phyloP scores from a whole-genome alignment of 2,113 vertebrate genomes.

The Zosterops lateralis region DNA sequence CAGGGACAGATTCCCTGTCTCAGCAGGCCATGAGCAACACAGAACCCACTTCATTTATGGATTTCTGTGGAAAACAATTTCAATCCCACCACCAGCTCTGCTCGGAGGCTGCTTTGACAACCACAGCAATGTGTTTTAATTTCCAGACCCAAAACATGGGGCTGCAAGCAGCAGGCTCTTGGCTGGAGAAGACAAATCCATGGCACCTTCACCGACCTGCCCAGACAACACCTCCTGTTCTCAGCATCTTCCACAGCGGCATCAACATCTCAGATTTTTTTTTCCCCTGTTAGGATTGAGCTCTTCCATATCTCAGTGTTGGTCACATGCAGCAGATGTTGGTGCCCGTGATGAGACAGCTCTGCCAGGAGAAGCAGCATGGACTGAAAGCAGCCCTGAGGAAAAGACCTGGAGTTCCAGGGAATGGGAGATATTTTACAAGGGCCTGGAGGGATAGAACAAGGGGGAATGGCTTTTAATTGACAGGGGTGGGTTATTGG shows the following conservation, averaged over 20 bases:
- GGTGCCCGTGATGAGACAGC: background rate
- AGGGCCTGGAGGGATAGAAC: background rate
- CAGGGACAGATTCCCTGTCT: background rate
- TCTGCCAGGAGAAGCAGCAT: background rate
- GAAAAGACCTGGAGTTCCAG: background rate
- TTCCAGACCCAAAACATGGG: background rate
- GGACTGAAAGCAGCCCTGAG: background rate
- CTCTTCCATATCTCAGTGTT: background rate
- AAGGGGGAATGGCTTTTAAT: too few relatives aligned
- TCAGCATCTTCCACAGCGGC: background rate
- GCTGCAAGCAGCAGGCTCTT: background rate
- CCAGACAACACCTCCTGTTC: background rate
- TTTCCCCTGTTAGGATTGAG: rapidly evolving
- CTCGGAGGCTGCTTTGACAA: background rate
- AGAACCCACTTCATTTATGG: background rate
- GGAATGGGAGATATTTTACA: background rate
- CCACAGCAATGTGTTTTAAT: rapidly evolving
- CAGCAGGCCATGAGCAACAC: background rate
- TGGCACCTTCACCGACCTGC: rapidly evolving
- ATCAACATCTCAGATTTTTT: background rate
- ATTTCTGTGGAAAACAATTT: background rate
- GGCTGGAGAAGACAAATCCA: background rate
- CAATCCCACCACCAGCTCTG: background rate
- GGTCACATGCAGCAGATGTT: background rate
- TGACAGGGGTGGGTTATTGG: background rate